Conservation (phyloP, 1,140 invertebrate species). For the Drosophila arizonae region DNA sequence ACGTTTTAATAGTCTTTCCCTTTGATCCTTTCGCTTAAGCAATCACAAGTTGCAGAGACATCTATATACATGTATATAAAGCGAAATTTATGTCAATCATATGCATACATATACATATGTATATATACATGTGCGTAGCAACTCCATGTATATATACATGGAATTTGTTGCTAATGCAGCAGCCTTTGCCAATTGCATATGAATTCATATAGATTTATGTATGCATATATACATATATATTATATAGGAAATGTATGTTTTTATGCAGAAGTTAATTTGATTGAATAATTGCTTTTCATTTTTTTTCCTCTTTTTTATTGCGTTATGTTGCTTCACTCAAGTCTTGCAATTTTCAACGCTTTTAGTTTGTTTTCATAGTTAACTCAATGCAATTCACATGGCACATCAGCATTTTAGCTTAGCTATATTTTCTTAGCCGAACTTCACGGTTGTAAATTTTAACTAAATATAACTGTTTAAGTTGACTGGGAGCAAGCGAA, state of each 20-base stretch:
- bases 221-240: too few species aligned
- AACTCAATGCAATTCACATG: constrained; percentile 21
- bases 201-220: too few species aligned
- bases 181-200: too few species aligned
- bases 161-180: too few species aligned
- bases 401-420: constrained; percentile 55
- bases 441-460: constrained; percentile 73
- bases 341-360: constrained; percentile 22
- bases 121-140: constrained; percentile 14
- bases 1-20: constrained; percentile 4
- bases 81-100: not conserved
- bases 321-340: constrained; percentile 19
- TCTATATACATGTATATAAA: constrained; percentile 1
- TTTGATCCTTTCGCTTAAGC: constrained; percentile 15
- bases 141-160: constrained; percentile 19
- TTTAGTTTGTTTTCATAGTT: constrained; percentile 37
- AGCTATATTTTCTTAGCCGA: constrained; percentile 32
- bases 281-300: not conserved
- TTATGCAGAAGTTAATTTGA: too few species aligned
- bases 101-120: constrained; percentile 2
- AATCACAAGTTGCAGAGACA: not conserved
- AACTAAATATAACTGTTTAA: constrained; percentile 74
- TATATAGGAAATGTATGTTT: not conserved
- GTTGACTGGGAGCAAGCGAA: constrained; percentile 63
- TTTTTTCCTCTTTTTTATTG: not conserved